These are phyloP conservation scores for Thalpophila matura DNA, from an alignment of 2,888 invertebrate species.

Conservation along the genomic window DNA sequence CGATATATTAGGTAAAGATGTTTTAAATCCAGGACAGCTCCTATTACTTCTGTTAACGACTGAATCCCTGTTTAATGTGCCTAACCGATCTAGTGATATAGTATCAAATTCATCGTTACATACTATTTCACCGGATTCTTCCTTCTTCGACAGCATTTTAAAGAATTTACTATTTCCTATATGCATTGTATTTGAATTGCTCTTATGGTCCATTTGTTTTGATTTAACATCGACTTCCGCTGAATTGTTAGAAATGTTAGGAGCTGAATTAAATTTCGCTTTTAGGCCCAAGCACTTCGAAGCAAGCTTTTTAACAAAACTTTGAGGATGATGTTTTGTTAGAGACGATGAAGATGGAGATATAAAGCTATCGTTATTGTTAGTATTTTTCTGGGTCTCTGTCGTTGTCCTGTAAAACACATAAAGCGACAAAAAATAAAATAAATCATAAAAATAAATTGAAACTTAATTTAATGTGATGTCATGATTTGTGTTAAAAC, in stretches of 20 bases:
- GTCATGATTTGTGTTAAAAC: slow-evolving; percentile 49
- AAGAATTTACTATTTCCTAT: slow-evolving; percentile 89
- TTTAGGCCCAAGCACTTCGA: slow-evolving; percentile 89
- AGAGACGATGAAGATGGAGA: slow-evolving; percentile 85
- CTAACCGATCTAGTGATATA: slow-evolving; percentile 85
- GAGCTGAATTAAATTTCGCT: slow-evolving; percentile 88
- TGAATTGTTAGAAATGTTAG: slow-evolving; percentile 85
- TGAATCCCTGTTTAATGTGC: slow-evolving; percentile 84
- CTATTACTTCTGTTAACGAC: slow-evolving; percentile 86
- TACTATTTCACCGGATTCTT: slow-evolving; percentile 85
- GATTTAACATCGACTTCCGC: slow-evolving; percentile 80
- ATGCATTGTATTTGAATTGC: slow-evolving; percentile 78
- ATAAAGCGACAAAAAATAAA: slow-evolving; percentile 85
- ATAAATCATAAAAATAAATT: slow-evolving; percentile 65
- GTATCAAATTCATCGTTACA: slow-evolving; percentile 89
- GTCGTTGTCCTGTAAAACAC: slow-evolving; percentile 89
- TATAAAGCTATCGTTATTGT: slow-evolving; percentile 84
- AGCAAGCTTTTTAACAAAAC: slow-evolving; percentile 90
- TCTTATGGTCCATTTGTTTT: slow-evolving; percentile 77
- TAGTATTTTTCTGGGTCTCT: slow-evolving; percentile 88
- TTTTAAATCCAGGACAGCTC: slow-evolving; percentile 88
- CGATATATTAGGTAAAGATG: slow-evolving; percentile 86
- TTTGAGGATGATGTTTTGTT: slow-evolving; percentile 85
- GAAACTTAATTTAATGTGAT: slow-evolving; percentile 54
- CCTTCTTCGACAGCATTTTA: slow-evolving; percentile 85